Evolutionary conservation across 2,113 vertebrate species (phyloP).

Genomic region (Sceloporus tristichus): DNA sequence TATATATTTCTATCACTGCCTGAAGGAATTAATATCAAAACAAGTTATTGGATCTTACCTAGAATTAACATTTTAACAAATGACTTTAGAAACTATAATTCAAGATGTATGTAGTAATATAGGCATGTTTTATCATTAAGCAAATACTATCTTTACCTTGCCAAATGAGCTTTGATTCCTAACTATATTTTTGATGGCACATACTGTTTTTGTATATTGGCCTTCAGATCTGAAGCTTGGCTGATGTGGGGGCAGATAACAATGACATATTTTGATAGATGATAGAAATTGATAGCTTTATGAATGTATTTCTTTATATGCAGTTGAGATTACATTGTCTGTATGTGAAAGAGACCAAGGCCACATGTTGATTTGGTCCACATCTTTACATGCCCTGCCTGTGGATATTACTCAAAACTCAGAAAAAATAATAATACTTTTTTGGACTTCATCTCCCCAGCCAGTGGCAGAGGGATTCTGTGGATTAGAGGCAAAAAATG

Average conservation of each 20-base stretch:
- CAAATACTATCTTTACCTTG: background rate
- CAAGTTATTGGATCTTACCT: slow-evolving; percentile 21
- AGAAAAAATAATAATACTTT: too few relatives aligned
- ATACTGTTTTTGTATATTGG: slow-evolving; percentile 36
- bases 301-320: too few relatives aligned
- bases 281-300: background rate
- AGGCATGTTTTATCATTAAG: background rate
- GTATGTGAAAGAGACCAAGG: too few relatives aligned
- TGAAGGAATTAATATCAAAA: slow-evolving; percentile 48
- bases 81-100: slow-evolving; percentile 26
- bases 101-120: slow-evolving; percentile 27
- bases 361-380: too few relatives aligned
- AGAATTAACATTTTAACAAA: slow-evolving; percentile 30
- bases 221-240: slow-evolving; percentile 34
- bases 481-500: too few relatives aligned
- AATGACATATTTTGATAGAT: background rate
- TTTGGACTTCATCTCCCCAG: too few relatives aligned
- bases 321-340: too few relatives aligned
- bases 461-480: too few relatives aligned
- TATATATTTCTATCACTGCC: slow-evolving; percentile 31
- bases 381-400: too few relatives aligned
- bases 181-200: background rate
- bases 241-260: background rate
- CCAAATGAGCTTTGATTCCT: slow-evolving; percentile 35
- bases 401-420: too few relatives aligned